Evolutionary conservation across 2,888 invertebrate species (phyloP).

Genomic region (Selenia dentaria): DNA sequence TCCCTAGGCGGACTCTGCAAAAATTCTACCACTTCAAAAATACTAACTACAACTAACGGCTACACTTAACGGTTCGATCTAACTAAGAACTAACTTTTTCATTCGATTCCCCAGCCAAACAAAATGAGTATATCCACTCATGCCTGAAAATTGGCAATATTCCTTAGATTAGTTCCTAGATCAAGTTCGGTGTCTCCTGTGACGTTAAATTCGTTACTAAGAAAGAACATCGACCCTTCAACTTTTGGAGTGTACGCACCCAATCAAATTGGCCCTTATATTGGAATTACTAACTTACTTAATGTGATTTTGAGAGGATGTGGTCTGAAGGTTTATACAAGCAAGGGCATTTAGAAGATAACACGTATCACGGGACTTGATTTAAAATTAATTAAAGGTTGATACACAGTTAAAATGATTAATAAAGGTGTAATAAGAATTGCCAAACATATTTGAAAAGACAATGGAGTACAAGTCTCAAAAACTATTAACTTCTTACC

Average conservation of each 20-base stretch:
- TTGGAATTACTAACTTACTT: conserved; percentile 18
- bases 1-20: too few relatives aligned
- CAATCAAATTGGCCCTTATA: conserved; percentile 17
- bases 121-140: background rate
- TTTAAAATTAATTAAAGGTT: too few relatives aligned
- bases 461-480: too few relatives aligned
- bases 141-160: conserved; percentile 6
- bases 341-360: background rate
- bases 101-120: background rate
- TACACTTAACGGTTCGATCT: too few relatives aligned
- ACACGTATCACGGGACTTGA: background rate
- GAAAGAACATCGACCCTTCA: conserved; percentile 7
- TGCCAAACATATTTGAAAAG: too few relatives aligned
- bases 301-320: conserved; percentile 9
- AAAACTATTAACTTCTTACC: too few relatives aligned
- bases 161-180: conserved; percentile 3
- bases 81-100: too few relatives aligned
- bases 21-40: too few relatives aligned
- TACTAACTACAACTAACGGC: too few relatives aligned
- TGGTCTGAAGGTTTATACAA: conserved; percentile 1
- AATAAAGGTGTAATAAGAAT: too few relatives aligned
- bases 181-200: background rate
- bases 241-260: conserved; percentile 4
- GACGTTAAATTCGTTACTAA: background rate
- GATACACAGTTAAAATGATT: too few relatives aligned